phyloP scores from a whole-genome alignment of 2,797 vertebrate species.

The Syncerus caffer region DNA sequence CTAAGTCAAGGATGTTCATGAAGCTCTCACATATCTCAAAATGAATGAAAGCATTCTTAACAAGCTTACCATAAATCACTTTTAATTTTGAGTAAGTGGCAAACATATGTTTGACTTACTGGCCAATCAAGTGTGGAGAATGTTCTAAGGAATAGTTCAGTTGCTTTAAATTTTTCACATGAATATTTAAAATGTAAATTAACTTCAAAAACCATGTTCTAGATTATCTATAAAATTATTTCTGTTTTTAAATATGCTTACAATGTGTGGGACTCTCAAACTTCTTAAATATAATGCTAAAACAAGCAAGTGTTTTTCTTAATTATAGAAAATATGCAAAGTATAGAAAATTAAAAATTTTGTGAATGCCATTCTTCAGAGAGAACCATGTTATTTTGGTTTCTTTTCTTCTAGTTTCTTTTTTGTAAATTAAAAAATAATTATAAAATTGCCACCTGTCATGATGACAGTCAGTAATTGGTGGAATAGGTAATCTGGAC shows the following conservation, averaged over 20 bases:
- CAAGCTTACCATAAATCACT: not conserved
- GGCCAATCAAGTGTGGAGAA: not conserved
- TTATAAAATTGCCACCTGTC: not conserved
- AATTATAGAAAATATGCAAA: not conserved
- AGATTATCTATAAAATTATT: not conserved
- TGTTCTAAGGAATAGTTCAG: not conserved
- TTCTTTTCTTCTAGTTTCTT: not conserved
- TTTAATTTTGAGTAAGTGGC: slow-evolving; percentile 17
- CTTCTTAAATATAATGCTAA: not conserved
- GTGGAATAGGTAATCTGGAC: not conserved
- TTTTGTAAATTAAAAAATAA: not conserved
- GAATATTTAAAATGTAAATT: not conserved
- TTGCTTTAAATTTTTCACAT: not conserved
- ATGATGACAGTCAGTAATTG: not conserved
- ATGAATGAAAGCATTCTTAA: not conserved
- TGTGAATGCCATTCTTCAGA: not conserved
- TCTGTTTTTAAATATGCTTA: not conserved
- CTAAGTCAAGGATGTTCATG: not conserved
- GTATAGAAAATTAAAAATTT: not conserved
- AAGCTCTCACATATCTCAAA: not conserved
- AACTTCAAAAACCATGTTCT: not conserved
- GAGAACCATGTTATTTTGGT: not conserved
- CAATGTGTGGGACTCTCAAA: not conserved
- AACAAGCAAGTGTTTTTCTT: not conserved
- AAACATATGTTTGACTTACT: not conserved